Percentiles rank a stretch among this genome's conserved stretches.
Conservation (phyloP, 1,140 invertebrate genomes). For the Pseudomyrmex sp. region DNA sequence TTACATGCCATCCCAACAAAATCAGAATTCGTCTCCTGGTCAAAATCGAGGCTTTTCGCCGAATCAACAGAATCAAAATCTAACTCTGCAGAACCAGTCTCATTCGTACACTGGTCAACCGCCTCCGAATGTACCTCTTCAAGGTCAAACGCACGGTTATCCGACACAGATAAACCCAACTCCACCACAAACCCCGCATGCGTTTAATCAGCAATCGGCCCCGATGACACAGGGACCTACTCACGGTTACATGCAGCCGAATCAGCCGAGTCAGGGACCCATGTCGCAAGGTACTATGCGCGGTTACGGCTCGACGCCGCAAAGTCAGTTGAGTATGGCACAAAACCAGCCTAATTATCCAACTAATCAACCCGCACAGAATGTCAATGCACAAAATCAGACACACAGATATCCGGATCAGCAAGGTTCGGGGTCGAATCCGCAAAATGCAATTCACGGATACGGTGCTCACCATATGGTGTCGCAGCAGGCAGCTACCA, state of each 20-base stretch:
- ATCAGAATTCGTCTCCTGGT: constrained; percentile 49
- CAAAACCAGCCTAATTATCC: constrained; percentile 60
- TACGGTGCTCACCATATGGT: constrained; percentile 69
- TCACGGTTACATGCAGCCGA: constrained; percentile 67
- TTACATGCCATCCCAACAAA: constrained; percentile 68
- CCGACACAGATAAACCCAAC: constrained; percentile 63
- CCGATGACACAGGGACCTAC: constrained; percentile 62
- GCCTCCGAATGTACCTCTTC: constrained; percentile 62
- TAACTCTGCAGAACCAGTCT: constrained; percentile 70
- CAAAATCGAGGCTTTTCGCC: constrained; percentile 70
- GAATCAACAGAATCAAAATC: constrained; percentile 74
- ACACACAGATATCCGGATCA: constrained; percentile 75
- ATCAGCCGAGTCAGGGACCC: constrained; percentile 62
- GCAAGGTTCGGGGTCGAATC: constrained; percentile 51
- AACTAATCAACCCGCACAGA: constrained; percentile 61
- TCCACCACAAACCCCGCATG: constrained; percentile 63
- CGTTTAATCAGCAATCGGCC: constrained; percentile 73
- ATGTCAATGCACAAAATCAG: constrained; percentile 62
- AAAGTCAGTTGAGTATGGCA: constrained; percentile 64
- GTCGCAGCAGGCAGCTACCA: constrained; percentile 63
- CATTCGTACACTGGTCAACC: constrained; percentile 71
- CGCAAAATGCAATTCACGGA: constrained; percentile 72
- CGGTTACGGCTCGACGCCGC: constrained; percentile 66
- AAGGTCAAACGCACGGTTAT: constrained; percentile 67
- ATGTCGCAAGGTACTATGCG: constrained; percentile 70